Conservation (phyloP, 1,140 invertebrate species). For the Pseudobourletiella spinata region DNA sequence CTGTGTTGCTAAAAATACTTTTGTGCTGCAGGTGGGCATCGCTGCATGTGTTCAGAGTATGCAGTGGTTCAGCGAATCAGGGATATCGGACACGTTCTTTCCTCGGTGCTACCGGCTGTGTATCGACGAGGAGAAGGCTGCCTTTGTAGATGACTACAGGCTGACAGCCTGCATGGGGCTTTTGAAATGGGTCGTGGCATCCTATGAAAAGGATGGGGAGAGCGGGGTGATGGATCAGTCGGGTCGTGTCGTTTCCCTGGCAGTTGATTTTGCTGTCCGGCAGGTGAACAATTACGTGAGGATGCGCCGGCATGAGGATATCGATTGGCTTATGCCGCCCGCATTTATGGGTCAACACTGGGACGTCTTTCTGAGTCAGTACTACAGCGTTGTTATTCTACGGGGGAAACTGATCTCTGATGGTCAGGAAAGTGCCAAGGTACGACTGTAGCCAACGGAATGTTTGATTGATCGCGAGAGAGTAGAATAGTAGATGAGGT, state of each 20-base stretch:
- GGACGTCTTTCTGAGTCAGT: constrained; percentile 48
- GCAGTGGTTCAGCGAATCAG: constrained; percentile 78
- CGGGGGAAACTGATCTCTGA: constrained; percentile 45
- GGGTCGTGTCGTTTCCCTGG: constrained; percentile 37
- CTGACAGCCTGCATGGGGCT: constrained; percentile 75
- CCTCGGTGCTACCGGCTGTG: constrained; percentile 79
- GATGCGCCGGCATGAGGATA: constrained; percentile 69
- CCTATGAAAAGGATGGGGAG: constrained; percentile 44
- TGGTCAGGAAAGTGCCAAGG: constrained; percentile 30
- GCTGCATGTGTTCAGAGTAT: constrained; percentile 72
- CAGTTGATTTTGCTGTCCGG: constrained; percentile 28
- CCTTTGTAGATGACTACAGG: constrained; percentile 83
- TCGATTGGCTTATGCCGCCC: constrained; percentile 49
- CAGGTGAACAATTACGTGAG: constrained; percentile 60
- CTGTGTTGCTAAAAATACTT: no score
- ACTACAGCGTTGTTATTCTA: constrained; percentile 53
- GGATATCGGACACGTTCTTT: constrained; percentile 67
- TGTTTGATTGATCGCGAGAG: no score
- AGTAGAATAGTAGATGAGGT: no score
- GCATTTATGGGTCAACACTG: constrained; percentile 40
- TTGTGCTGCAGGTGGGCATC: constrained; percentile 53
- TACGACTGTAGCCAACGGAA: no score
- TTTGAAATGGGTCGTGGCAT: constrained; percentile 61
- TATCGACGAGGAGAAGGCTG: constrained; percentile 72
- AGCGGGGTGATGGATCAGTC: constrained; percentile 29